Base-by-base conservation (phyloP, 2,888 invertebrate species). In the Choreutis nemorana region DNA sequence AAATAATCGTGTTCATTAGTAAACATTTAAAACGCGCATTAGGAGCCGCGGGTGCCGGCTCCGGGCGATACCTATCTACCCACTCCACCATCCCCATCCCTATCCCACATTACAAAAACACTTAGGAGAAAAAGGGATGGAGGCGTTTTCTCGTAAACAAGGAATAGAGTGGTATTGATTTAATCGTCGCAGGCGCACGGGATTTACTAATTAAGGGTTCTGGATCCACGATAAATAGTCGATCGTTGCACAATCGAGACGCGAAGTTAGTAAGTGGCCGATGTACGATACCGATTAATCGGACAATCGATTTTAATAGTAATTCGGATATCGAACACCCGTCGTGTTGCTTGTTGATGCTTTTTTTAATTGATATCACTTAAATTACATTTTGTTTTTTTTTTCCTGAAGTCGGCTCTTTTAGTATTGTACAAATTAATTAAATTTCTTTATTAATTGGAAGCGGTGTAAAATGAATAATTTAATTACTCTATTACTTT, bases 1-100 rank as follows among this genome's bases (percentile, higher is more conserved):
- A 72, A 75, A 72, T 77, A 75, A 77, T 75, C 68, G 67, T 72
- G 67, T 66, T 75, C 73, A 73, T 78, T 78, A 77, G 72, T 73
- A 71, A 70, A 72, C 73, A 75, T 77, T 75, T 71, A 68, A 75
- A 64, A 68, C 71, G 64, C 63, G 70, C 72, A 73, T 75, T 75
- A 73, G 65, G 62, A 57, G 56, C 54, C 63, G 45, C 58, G 70
- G 73, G 68, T 71, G 71, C 70, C 66, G 73, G 71, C 71, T 73
- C 73, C 71, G 58, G 50, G 48, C 42, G 26, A 52, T 68, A 72
- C 71, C 57, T 72, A 71, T 57, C 37, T 34, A 3, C 36, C 36
- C 48, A 50, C 45, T 49, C 48, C 49, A 55, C 60, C 48, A 47
- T 58, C 45, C 28, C 53, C 41, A 40, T 64, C 67, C 48, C 50